Conservation (phyloP, 2,797 vertebrate genomes). For the Rhyacichthys aspro region DNA sequence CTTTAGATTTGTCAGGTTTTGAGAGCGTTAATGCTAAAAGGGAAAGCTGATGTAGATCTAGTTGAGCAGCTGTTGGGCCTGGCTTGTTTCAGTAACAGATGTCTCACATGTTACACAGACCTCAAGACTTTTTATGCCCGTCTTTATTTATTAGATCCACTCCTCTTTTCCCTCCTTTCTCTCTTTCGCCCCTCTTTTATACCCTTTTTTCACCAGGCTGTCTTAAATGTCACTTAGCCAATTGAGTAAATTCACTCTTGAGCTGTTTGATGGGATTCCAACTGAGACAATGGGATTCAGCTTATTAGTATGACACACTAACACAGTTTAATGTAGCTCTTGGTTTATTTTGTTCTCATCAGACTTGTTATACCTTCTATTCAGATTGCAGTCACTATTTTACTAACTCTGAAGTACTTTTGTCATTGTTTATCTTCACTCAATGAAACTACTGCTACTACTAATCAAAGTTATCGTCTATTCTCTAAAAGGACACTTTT, state of each 20-base stretch:
- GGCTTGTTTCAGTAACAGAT: conserved; percentile 54
- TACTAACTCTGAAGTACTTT: no score
- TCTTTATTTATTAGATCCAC: conserved; percentile 8
- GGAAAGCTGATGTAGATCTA: conserved; percentile 22
- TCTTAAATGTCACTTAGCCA: neutral
- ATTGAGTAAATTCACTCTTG: neutral
- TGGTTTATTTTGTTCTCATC: no score
- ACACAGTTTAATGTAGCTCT: no score
- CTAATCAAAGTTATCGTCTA: no score
- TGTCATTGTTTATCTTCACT: no score
- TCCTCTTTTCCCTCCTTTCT: conserved; percentile 2
- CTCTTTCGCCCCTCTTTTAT: conserved; percentile 3
- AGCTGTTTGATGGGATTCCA: neutral
- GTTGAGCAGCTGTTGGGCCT: conserved; percentile 21
- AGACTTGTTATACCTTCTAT: no score
- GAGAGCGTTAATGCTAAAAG: conserved; percentile 9
- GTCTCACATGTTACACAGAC: conserved; percentile 54
- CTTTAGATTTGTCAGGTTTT: neutral
- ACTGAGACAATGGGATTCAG: no score
- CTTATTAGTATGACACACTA: no score
- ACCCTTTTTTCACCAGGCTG: conserved; percentile 6
- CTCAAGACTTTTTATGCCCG: conserved; percentile 1
- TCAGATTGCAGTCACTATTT: no score
- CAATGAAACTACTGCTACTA: no score
- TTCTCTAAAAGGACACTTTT: no score